Conservation (phyloP, 1,140 invertebrate genomes). For the Sitobion miscanthi region DNA sequence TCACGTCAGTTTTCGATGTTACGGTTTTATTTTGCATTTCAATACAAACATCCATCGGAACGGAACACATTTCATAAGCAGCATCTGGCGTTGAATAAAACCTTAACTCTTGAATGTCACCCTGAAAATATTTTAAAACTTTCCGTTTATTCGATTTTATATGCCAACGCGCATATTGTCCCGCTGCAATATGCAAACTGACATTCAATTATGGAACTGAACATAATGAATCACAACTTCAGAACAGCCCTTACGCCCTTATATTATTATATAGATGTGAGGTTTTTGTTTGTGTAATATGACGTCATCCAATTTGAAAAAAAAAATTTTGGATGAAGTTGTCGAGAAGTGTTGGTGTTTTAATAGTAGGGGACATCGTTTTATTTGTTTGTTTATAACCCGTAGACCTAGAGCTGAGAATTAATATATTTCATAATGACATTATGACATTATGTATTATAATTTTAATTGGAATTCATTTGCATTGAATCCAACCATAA, state of each 20-base stretch:
- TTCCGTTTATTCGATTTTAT: background rate
- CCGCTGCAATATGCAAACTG: background rate
- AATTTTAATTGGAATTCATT: background rate
- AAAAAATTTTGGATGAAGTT: background rate
- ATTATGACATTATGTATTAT: background rate
- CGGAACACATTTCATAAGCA: slow-evolving; percentile 78
- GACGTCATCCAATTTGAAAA: background rate
- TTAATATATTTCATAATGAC: background rate
- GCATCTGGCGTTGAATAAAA: slow-evolving; percentile 76
- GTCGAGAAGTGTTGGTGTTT: background rate
- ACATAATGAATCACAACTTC: background rate
- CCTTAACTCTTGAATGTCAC: slow-evolving; percentile 77
- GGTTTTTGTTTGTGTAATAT: background rate
- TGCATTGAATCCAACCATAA: background rate
- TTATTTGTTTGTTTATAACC: background rate
- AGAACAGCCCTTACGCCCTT: background rate
- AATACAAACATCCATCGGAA: background rate
- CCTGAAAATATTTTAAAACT: slow-evolving; percentile 64
- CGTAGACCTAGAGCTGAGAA: background rate
- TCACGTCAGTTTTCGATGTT: background rate
- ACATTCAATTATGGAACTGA: slow-evolving; percentile 23
- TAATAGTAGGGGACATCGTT: background rate
- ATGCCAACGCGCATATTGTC: background rate
- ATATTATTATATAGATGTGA: background rate
- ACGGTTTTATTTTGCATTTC: background rate